Evolutionary conservation across 2,797 vertebrate species (phyloP), one percentile per base, ranked within the genome.

Genomic region (Sebastes vulpes): DNA sequence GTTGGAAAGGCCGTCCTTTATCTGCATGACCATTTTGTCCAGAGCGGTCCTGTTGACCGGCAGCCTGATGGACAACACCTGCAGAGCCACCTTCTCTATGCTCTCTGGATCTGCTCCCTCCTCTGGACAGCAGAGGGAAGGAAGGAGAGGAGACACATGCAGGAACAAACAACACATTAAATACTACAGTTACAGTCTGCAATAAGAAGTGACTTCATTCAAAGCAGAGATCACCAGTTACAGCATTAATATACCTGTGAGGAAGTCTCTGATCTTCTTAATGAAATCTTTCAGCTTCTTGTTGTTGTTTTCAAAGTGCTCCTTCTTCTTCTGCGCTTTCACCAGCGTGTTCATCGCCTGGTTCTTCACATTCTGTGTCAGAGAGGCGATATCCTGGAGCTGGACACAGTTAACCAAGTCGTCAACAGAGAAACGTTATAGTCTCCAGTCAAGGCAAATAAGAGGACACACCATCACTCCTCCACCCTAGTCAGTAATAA

Each of bases 21-120:
- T 98, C 90, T 97, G 90, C 79, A 32, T 69, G 57, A 97, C 77
- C 83, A 97, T 81, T 8, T 77, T 85, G 75, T 94, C 80, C 64
- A 97, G 81, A 3, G 75, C 74, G 0, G 83, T 59, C 2, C 75
- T 89, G 84, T 96, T 97, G 79, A 96, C 84, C 0, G 97, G 97
- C 65, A 97, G 86, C 3, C 91, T 91, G 87, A 98, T 97, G 1
- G 93, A 90, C 93, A 99, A 75, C 25, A 97, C 97, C 75, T 96
- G 92, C 81, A 59, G 88, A 4, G 97, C 97, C 83, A 98, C 95
- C 64, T 96, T 95, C 83, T 97, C 96, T 2, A 98, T 97, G 93
- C 97, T 98, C 80, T 95, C 94, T 0, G 97, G 97, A 81, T 98
- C 97, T 0, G 97, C 97, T 63, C 97, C 97, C 76, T 98, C 97